phyloP scores from a whole-genome alignment of 2,888 invertebrate genomes.

The Lasioglossum zephyrum region DNA sequence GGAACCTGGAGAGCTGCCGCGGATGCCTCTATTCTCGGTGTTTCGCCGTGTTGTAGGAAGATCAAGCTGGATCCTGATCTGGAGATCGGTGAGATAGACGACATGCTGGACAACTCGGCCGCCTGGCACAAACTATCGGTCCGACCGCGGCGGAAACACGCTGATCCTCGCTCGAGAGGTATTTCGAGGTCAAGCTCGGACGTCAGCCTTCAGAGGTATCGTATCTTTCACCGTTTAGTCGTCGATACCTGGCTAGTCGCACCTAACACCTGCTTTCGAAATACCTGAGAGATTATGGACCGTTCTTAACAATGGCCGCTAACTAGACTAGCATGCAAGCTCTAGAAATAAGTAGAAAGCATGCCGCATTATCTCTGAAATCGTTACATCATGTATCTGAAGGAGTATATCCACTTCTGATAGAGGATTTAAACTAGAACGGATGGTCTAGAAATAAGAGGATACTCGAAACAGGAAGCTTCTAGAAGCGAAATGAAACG shows the following conservation, averaged over 20 bases:
- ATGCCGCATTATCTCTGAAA: neutral
- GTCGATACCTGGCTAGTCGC: neutral
- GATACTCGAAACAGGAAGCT: neutral
- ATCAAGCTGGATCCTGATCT: constrained; percentile 86
- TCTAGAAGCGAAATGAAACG: neutral
- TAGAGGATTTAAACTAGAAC: neutral
- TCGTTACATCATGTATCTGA: neutral
- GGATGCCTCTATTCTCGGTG: constrained; percentile 27
- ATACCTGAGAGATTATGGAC: neutral
- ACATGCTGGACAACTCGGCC: constrained; percentile 89
- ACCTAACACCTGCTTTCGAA: neutral
- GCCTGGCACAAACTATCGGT: constrained; percentile 91
- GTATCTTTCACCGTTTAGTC: neutral
- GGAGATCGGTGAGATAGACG: constrained; percentile 86
- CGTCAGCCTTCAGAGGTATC: constrained; percentile 63
- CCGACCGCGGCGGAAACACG: constrained; percentile 89
- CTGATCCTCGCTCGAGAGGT: constrained; percentile 84
- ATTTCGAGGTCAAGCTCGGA: constrained; percentile 76
- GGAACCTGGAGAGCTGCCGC: neutral
- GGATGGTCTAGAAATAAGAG: neutral
- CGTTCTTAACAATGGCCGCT: neutral
- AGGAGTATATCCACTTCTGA: neutral
- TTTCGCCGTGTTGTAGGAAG: constrained; percentile 75
- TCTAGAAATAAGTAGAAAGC: neutral
- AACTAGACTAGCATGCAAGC: neutral